phyloP scores from a whole-genome alignment of 1,140 invertebrate species.

The Drosophila setifemur region DNA sequence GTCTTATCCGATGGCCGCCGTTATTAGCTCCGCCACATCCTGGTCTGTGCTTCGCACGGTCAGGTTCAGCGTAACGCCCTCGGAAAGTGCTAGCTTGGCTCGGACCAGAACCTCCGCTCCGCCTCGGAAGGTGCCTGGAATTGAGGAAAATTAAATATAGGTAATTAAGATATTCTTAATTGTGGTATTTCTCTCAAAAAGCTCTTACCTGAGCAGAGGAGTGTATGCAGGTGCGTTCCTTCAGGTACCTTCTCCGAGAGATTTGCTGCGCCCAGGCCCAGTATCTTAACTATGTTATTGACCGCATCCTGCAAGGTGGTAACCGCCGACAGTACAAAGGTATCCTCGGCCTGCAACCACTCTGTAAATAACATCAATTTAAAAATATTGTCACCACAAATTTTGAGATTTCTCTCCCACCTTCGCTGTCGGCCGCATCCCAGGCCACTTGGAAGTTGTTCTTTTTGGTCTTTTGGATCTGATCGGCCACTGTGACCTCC shows the following conservation, averaged over 20 bases:
- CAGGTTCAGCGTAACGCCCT: constrained; percentile 90
- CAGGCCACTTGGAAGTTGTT: constrained; percentile 90
- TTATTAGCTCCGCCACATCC: constrained; percentile 92
- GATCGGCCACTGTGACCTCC: constrained; percentile 94
- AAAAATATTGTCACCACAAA: background rate
- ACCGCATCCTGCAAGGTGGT: constrained; percentile 93
- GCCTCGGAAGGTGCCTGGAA: constrained; percentile 91
- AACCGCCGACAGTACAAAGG: constrained; percentile 92
- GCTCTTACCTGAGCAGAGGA: constrained; percentile 89
- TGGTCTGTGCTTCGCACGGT: constrained; percentile 86
- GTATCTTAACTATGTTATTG: constrained; percentile 92
- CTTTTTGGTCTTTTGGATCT: constrained; percentile 93
- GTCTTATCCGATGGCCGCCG: constrained; percentile 91
- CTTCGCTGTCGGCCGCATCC: constrained; percentile 85
- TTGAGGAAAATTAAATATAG: background rate
- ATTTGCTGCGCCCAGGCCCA: constrained; percentile 95
- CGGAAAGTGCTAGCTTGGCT: constrained; percentile 91
- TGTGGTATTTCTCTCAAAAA: background rate
- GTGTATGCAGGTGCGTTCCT: constrained; percentile 91
- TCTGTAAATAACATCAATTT: constrained; percentile 41
- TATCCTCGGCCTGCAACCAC: constrained; percentile 93
- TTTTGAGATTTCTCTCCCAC: constrained; percentile 23
- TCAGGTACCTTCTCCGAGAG: constrained; percentile 92
- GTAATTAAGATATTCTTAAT: background rate
- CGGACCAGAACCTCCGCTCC: constrained; percentile 94